Evolutionary conservation across 2,797 vertebrate genomes (phyloP).

Genomic region (Graptemys geographica): DNA sequence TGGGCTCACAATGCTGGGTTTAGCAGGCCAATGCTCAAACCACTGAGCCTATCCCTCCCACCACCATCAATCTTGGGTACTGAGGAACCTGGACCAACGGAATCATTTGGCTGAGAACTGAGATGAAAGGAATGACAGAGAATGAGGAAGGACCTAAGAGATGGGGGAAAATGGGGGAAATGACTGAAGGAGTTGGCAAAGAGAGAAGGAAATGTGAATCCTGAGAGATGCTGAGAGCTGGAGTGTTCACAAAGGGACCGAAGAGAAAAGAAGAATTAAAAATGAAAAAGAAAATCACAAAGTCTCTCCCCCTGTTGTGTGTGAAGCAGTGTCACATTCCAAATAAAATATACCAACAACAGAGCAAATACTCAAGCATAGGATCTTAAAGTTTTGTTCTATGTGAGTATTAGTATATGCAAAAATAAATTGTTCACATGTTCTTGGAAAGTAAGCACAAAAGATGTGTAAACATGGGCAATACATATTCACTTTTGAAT

Average conservation of each 20-base stretch:
- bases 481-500: neutral
- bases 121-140: neutral
- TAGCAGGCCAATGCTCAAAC: no score
- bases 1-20: no score
- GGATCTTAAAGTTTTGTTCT: neutral
- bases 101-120: no score
- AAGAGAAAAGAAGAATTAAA: neutral
- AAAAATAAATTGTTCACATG: neutral
- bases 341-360: neutral
- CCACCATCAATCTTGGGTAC: no score
- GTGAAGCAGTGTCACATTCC: neutral
- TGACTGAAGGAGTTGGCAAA: neutral
- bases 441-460: slow-evolving; percentile 4
- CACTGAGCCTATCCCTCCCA: no score
- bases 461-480: neutral
- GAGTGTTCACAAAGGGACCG: neutral
- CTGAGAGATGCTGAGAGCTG: neutral
- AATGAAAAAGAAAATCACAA: neutral
- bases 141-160: fast-evolving
- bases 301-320: neutral
- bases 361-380: neutral
- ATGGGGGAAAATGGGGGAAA: neutral
- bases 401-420: neutral
- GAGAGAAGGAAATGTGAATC: neutral
- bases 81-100: no score